A percentile compares a stretch with the other conserved stretches of the same genome.
These are phyloP conservation scores for Phodopus roborovskii DNA, from an alignment of 2,113 vertebrate species.

Conservation along the genomic window DNA sequence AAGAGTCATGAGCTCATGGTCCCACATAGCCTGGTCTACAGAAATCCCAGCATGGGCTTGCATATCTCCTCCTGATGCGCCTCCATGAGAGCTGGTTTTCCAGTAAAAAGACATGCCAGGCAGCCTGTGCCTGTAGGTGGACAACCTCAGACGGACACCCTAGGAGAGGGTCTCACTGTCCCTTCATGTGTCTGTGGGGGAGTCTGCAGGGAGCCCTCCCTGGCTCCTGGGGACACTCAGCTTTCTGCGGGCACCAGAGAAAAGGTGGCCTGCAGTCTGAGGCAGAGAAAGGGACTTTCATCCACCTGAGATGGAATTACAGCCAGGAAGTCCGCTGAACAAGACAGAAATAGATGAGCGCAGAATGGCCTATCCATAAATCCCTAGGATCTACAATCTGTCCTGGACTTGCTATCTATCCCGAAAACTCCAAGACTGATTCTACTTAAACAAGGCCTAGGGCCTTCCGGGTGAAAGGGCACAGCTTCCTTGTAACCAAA, in stretches of 20 bases:
- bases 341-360: conserved; percentile 45
- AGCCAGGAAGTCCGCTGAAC: conserved; percentile 27
- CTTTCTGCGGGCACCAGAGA: background rate
- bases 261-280: background rate
- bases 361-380: background rate
- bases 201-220: background rate
- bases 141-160: background rate
- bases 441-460: conserved; percentile 56
- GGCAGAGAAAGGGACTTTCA: conserved; percentile 35
- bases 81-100: background rate
- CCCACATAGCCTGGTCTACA: fast-evolving
- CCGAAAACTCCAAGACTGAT: background rate
- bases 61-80: fast-evolving
- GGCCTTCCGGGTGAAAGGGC: background rate
- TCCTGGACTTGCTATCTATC: conserved; percentile 4
- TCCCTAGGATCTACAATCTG: conserved; percentile 32
- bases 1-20: fast-evolving
- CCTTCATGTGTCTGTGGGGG: fast-evolving
- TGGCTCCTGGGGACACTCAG: background rate
- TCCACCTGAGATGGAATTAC: conserved; percentile 64
- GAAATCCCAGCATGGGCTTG: background rate
- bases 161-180: background rate
- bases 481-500: background rate
- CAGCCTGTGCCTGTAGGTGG: background rate
- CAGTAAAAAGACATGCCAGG: background rate